Conservation (phyloP, 2,888 invertebrate species). For the Drosophila kuntzei region DNA sequence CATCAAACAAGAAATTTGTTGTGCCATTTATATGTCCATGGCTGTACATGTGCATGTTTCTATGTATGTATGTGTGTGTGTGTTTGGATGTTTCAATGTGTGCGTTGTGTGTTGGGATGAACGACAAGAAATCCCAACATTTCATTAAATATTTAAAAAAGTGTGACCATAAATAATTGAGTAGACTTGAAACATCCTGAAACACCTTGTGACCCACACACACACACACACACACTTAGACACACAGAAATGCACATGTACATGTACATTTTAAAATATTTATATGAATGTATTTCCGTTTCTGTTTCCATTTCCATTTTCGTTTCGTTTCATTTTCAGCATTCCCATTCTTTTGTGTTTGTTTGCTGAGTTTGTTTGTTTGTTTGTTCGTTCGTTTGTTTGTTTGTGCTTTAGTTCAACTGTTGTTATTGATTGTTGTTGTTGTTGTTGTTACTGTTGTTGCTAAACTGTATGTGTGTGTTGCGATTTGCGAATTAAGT, state of each 20-base stretch:
- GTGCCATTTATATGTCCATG: background rate
- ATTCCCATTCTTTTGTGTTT: conserved; percentile 44
- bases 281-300: conserved; percentile 57
- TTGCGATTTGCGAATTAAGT: conserved; percentile 9
- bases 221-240: background rate
- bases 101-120: conserved; percentile 24
- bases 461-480: conserved; percentile 29
- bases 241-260: conserved; percentile 10
- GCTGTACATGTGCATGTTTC: conserved; percentile 8
- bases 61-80: conserved; percentile 3
- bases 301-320: conserved; percentile 22
- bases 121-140: conserved; percentile 47
- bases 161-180: conserved; percentile 50
- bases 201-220: conserved; percentile 44
- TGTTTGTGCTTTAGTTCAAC: conserved; percentile 53
- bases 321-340: conserved; percentile 47
- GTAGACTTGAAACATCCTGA: conserved; percentile 36
- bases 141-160: conserved; percentile 53
- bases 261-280: conserved; percentile 46
- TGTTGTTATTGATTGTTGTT: conserved; percentile 62
- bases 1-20: background rate
- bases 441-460: conserved; percentile 43
- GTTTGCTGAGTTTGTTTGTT: conserved; percentile 49
- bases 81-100: conserved; percentile 44
- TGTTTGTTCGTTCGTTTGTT: conserved; percentile 39